Evolutionary conservation across 2,113 vertebrate species (phyloP).

Genomic region (Tiliqua scincoides): DNA sequence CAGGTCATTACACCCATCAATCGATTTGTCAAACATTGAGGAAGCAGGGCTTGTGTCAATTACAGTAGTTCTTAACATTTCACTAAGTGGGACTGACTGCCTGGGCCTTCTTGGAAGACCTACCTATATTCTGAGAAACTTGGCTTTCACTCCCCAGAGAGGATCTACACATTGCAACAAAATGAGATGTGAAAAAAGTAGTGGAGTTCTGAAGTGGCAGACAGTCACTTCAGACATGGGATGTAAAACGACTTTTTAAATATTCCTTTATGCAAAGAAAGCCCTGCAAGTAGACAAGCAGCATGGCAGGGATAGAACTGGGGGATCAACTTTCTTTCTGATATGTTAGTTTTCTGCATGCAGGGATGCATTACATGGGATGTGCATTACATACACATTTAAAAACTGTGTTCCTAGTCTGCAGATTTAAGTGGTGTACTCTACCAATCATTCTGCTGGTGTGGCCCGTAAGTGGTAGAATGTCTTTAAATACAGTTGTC

Average conservation of each 20-base stretch:
- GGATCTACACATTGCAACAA: neutral
- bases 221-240: neutral
- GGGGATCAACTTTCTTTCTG: neutral
- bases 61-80: neutral
- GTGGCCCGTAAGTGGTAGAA: too few species aligned
- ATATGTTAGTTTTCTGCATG: neutral
- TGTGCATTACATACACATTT: too few species aligned
- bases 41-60: neutral
- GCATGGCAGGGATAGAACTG: neutral
- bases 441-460: too few species aligned
- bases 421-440: neutral
- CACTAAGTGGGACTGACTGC: neutral
- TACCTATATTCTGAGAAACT: neutral
- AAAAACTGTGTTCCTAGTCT: neutral
- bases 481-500: neutral
- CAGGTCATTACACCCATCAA: neutral
- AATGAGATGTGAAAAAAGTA: too few species aligned
- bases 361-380: neutral
- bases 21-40: neutral
- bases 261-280: neutral
- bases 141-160: neutral
- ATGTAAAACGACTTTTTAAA: neutral
- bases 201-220: neutral
- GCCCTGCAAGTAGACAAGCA: neutral
- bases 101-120: neutral